Conservation (phyloP, 2,797 vertebrate species). For the Rhabdomys pumilio region DNA sequence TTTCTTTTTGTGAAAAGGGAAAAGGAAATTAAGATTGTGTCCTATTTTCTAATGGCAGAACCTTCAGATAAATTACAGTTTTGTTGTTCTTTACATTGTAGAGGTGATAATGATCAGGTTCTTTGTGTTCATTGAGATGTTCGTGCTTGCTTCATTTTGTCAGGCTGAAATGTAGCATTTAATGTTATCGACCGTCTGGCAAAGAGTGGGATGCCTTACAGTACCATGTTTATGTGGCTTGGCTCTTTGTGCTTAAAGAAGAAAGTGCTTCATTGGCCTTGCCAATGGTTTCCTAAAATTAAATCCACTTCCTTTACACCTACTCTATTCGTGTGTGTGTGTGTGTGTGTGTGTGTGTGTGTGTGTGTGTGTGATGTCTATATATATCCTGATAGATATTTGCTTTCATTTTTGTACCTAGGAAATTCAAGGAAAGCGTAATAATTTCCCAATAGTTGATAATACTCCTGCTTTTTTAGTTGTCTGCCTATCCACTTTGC, state of each 20-base stretch:
- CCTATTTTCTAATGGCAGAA: constrained; percentile 80
- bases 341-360: constrained; percentile 43
- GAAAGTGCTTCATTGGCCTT: constrained; percentile 70
- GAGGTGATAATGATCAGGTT: constrained; percentile 85
- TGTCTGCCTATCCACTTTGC: not conserved
- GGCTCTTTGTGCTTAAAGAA: constrained; percentile 67
- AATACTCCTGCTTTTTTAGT: constrained; percentile 74
- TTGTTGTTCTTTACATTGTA: constrained; percentile 83
- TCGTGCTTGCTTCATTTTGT: constrained; percentile 80
- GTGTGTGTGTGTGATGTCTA: not conserved
- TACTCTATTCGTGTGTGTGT: constrained; percentile 29
- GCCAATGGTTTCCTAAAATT: constrained; percentile 71
- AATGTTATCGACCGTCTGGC: constrained; percentile 83
- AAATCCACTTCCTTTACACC: not conserved
- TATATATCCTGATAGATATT: constrained; percentile 54
- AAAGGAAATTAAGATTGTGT: constrained; percentile 83
- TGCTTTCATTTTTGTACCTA: constrained; percentile 82
- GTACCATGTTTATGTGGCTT: constrained; percentile 57
- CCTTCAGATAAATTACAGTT: constrained; percentile 86
- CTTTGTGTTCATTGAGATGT: constrained; percentile 79
- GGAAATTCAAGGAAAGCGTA: constrained; percentile 67
- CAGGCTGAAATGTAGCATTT: constrained; percentile 77
- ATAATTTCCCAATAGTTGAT: constrained; percentile 43
- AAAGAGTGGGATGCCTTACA: constrained; percentile 73
- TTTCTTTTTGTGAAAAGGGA: constrained; percentile 86